Percentiles rank a stretch among this genome's conserved stretches.
Conservation (phyloP, 2,888 invertebrate species). For the Acheta domesticus region DNA sequence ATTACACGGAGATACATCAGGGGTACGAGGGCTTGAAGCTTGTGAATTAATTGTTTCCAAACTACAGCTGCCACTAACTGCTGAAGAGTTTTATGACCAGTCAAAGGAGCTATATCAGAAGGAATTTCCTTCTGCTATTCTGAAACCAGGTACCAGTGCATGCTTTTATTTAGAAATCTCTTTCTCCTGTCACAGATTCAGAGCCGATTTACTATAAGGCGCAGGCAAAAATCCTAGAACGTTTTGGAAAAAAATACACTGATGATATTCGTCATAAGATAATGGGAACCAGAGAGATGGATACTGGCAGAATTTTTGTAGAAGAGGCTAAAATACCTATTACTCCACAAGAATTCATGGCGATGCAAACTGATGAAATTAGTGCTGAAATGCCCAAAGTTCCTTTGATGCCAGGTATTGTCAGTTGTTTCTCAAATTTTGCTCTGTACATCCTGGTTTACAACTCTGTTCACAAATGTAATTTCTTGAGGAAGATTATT, state of each 20-base stretch:
- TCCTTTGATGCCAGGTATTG: conserved; percentile 65
- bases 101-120: neutral
- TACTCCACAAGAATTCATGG: conserved; percentile 62
- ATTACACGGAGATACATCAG: conserved; percentile 71
- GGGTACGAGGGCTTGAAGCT: conserved; percentile 66
- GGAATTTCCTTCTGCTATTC: conserved; percentile 24
- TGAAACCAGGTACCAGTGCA: neutral
- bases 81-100: conserved; percentile 56
- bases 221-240: conserved; percentile 63
- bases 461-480: neutral
- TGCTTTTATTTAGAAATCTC: neutral
- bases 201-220: conserved; percentile 66
- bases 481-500: too few relatives aligned
- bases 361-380: conserved; percentile 58
- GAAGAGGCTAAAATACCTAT: conserved; percentile 66
- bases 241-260: conserved; percentile 74
- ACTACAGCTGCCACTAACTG: conserved; percentile 63
- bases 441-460: neutral
- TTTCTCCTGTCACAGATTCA: conserved; percentile 23
- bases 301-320: conserved; percentile 65
- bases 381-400: conserved; percentile 59
- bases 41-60: conserved; percentile 66
- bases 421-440: too few relatives aligned
- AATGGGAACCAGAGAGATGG: conserved; percentile 71
- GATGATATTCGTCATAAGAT: conserved; percentile 72